These are phyloP conservation scores for Drosophila persimilis DNA, from an alignment of 1,140 invertebrate genomes.

Conservation along the genomic window DNA sequence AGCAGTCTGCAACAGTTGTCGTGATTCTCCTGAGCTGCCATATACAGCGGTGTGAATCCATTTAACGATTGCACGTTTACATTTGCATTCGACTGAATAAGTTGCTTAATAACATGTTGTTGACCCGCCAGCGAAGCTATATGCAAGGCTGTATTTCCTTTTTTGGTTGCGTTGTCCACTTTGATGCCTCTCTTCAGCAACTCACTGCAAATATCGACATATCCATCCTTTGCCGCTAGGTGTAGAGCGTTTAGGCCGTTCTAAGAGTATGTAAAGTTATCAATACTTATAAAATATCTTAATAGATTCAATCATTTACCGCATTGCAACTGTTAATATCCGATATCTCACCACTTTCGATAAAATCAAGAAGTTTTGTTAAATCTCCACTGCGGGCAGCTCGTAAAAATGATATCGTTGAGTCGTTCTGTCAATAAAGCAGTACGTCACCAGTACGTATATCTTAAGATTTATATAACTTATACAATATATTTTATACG, in stretches of 20 bases:
- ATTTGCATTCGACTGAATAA: slow-evolving; percentile 94
- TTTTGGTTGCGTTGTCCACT: slow-evolving; percentile 99
- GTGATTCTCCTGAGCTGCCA: slow-evolving; percentile 99
- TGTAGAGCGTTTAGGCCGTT: slow-evolving; percentile 99
- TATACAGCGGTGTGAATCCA: slow-evolving; percentile 99
- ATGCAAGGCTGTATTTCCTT: slow-evolving; percentile 99
- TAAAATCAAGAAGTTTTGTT: slow-evolving; percentile 96
- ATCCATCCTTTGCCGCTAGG: slow-evolving; percentile 98
- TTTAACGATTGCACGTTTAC: slow-evolving; percentile 98
- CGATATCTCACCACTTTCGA: slow-evolving; percentile 92
- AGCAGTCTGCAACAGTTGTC: slow-evolving; percentile 96
- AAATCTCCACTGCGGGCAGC: slow-evolving; percentile 98
- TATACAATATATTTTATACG: not conserved
- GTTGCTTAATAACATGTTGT: slow-evolving; percentile 95
- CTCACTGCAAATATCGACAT: slow-evolving; percentile 96
- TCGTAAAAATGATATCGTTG: slow-evolving; percentile 93
- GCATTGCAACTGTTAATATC: slow-evolving; percentile 99
- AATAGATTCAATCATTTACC: slow-evolving; percentile 86
- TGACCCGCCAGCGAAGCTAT: slow-evolving; percentile 99
- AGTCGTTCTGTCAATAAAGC: slow-evolving; percentile 87
- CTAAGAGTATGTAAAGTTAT: slow-evolving; percentile 84
- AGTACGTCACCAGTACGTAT: not conserved
- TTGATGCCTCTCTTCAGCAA: slow-evolving; percentile 94
- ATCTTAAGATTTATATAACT: not conserved
- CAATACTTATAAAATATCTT: not conserved